Evolutionary conservation across 30 jellyfish, hydroid and myxozoan genomes (phyloP).

Genomic region (Hydractinia symbiolongicarpus): DNA sequence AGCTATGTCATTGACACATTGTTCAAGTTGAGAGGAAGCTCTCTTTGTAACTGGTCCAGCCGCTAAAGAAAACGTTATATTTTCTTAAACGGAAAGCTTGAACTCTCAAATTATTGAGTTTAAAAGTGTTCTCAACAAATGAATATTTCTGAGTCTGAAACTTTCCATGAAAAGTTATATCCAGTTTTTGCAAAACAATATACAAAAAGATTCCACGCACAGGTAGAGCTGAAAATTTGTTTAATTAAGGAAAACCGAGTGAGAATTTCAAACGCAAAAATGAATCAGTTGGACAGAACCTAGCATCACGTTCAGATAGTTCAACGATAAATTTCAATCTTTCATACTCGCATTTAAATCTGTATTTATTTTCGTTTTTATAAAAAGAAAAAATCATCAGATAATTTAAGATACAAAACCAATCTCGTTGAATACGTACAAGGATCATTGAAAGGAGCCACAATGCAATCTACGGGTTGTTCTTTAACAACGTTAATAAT

Average conservation of each 20-base stretch:
- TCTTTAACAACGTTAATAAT: slow-evolving; percentile 15
- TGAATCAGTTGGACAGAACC: too few species aligned
- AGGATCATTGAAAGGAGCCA: slow-evolving; percentile 84
- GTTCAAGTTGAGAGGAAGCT: slow-evolving; percentile 45
- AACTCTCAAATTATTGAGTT: too few species aligned
- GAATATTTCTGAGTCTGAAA: too few species aligned
- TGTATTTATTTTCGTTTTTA: background rate
- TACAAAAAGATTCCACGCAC: too few species aligned
- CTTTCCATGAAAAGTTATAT: too few species aligned
- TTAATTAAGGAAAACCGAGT: too few species aligned
- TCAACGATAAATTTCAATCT: background rate
- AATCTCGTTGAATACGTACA: slow-evolving; percentile 29
- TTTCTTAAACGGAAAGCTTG: too few species aligned
- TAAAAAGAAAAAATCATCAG: background rate
- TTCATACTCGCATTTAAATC: background rate
- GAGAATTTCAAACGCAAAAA: too few species aligned
- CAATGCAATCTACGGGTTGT: slow-evolving; percentile 64
- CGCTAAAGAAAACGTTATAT: background rate
- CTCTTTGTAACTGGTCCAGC: slow-evolving; percentile 50
- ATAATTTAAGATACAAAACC: background rate
- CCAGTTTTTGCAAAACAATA: too few species aligned
- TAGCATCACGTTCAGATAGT: too few species aligned
- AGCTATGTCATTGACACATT: slow-evolving; percentile 55
- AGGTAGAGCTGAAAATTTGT: too few species aligned
- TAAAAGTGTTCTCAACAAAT: too few species aligned